Percentiles rank a stretch among this genome's conserved stretches.
phyloP scores from a whole-genome alignment of 2,113 vertebrate genomes.

The Galemys pyrenaicus region DNA sequence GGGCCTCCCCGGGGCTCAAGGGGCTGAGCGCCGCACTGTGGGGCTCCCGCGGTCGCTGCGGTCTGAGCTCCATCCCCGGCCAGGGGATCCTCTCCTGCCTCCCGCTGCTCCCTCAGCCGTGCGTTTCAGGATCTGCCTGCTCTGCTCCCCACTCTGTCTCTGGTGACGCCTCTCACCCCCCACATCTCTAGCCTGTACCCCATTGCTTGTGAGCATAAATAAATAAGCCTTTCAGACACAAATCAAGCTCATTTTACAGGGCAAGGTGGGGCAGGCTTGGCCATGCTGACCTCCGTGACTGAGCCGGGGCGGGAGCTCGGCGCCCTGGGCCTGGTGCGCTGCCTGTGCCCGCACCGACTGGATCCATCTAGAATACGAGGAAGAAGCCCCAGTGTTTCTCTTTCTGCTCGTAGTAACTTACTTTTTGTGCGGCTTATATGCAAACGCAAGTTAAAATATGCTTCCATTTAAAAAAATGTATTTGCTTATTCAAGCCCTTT shows the following conservation, averaged over 20 bases:
- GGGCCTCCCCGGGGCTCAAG: too few species aligned
- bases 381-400: not conserved
- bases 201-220: too few species aligned
- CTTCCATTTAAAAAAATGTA: not conserved
- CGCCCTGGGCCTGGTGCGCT: not conserved
- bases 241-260: not conserved
- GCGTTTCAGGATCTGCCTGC: too few species aligned
- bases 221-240: too few species aligned
- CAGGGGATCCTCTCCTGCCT: too few species aligned
- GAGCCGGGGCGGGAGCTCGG: not conserved
- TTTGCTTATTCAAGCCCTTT: not conserved
- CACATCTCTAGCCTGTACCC: too few species aligned
- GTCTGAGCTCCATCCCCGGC: too few species aligned
- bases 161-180: too few species aligned
- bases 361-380: not conserved
- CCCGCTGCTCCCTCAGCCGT: too few species aligned
- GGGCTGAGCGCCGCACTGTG: too few species aligned
- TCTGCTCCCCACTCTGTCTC: too few species aligned
- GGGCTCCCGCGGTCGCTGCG: too few species aligned
- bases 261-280: not conserved
- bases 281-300: not conserved
- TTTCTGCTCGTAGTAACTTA: not conserved
- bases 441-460: not conserved
- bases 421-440: not conserved
- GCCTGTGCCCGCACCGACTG: not conserved